Conservation (phyloP, 2,888 invertebrate genomes). For the Argyresthia albistria region DNA sequence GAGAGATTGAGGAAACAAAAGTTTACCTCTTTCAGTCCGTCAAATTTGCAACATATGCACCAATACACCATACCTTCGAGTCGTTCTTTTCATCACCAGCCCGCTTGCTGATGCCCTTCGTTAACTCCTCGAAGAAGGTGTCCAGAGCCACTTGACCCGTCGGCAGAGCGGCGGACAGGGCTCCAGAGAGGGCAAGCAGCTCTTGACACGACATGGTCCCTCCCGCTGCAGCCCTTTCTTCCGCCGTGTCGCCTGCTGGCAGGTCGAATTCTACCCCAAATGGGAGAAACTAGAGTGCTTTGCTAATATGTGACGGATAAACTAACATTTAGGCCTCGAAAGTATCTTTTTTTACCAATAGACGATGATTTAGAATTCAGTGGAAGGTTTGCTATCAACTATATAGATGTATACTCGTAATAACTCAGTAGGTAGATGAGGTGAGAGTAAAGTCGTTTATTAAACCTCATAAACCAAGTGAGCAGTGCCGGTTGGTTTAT, state of each 20-base stretch:
- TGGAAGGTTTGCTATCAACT: no score
- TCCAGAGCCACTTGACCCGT: conserved; percentile 89
- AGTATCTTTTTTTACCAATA: neutral
- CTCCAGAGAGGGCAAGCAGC: conserved; percentile 91
- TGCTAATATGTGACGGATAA: neutral
- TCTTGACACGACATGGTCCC: conserved; percentile 90
- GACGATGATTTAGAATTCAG: neutral
- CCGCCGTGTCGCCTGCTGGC: conserved; percentile 57
- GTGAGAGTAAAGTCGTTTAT: no score
- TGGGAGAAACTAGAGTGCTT: neutral
- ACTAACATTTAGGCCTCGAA: conserved; percentile 1
- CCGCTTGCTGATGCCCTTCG: conserved; percentile 77
- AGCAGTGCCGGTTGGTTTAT: no score
- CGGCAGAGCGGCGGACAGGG: conserved; percentile 91
- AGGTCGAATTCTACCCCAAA: conserved; percentile 56
- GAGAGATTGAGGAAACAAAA: no score
- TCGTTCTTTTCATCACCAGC: conserved; percentile 58
- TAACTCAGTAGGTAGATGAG: no score
- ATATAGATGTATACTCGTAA: no score
- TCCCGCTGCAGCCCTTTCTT: conserved; percentile 56
- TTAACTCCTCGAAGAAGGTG: conserved; percentile 85
- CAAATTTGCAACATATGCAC: neutral
- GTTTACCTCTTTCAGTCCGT: no score
- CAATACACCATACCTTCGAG: conserved; percentile 34
- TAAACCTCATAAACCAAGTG: no score